Base-by-base conservation (phyloP, 2,113 vertebrate species). In the Sardina pilchardus region DNA sequence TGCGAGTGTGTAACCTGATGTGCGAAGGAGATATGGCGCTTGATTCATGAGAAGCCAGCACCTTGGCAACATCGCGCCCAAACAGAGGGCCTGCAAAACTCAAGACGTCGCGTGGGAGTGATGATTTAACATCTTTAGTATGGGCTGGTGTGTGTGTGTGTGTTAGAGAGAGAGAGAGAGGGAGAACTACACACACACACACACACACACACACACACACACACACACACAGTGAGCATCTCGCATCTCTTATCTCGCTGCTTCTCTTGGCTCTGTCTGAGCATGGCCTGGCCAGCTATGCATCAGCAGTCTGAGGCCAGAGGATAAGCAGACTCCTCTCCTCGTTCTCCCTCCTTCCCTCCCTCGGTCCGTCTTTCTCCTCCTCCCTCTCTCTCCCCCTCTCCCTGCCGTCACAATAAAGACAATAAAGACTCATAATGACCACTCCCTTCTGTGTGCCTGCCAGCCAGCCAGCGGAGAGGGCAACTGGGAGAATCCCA, bases 371-470 rank as follows among this genome's bases (percentile, higher is more conserved):
- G 81, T 88, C 30, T 86, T 91, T 34, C 14, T 5, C 14, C 14
- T 34, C 4, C 34, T 34, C 71, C 12, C 30, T 36, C 16, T 16
- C 90, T 56, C 59, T 39, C 19, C 43, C 88, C 56, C 82, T 88
- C 86, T 86, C 83, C 89, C 88, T 85, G 89, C 88, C 89, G 90
- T 86, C 87, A 90, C 88, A 96, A 97, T 96, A 96, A 95, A 96
- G 96, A 96, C 94, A 36, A 75, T 75, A 75, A 75, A 75, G 30
- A 75, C 30, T 96, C 96, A 97, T 97, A 97, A 97, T 96, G 95
- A 95, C 95, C 95, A 94, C 94, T 88, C 85, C 88, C 97, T 97
- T 97, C 97, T 97, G 97, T 97, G 96, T 97, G 94, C 95, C 94
- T 89, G 93, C 90, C 84, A 96, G 97, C 96, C 96, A 96, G 95